Evolutionary conservation across 2,888 invertebrate species (phyloP), one percentile per base, ranked within the genome.

Genomic region (Leptinotarsa juncta): DNA sequence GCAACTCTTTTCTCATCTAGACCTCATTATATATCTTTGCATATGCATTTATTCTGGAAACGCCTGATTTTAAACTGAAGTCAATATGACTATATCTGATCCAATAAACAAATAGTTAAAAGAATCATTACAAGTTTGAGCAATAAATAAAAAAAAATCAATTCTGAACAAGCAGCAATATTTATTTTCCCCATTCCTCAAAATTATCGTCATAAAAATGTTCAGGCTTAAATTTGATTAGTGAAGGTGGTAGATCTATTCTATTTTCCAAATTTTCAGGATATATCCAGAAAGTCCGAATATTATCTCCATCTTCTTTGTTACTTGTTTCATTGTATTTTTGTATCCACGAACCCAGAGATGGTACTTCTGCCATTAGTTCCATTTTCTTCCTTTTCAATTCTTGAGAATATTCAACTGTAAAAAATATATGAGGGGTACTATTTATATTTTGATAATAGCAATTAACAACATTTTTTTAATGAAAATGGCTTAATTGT

Each of bases 241-340:
- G 80, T 66, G 93, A 93, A 0, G 91, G 92, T 18, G 93, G 93
- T 75, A 93, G 84, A 78, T 90, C 89, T 4, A 84, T 83, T 77
- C 89, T 88, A 70, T 84, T 86, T 65, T 90, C 90, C 66, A 92
- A 86, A 57, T 83, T 79, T 4, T 86, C 82, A 53, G 91, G 91
- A 79, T 90, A 90, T 10, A 84, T 88, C 93, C 93, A 93, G 2
- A 90, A 89, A 1, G 90, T 87, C 3, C 88, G 82, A 75, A 90
- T 88, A 67, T 87, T 86, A 77, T 89, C 89, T 53, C 81, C 81
- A 55, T 82, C 82, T 71, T 85, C 84, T 48, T 85, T 81, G 12
- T 83, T 82, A 67, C 86, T 84, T 75, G 86, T 83, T 71, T 86
- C 83, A 73, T 83, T 83, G 78, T 87, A 86, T 66, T 87, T 87